phyloP scores from a whole-genome alignment of 2,113 vertebrate species.

The Clinocottus analis region DNA sequence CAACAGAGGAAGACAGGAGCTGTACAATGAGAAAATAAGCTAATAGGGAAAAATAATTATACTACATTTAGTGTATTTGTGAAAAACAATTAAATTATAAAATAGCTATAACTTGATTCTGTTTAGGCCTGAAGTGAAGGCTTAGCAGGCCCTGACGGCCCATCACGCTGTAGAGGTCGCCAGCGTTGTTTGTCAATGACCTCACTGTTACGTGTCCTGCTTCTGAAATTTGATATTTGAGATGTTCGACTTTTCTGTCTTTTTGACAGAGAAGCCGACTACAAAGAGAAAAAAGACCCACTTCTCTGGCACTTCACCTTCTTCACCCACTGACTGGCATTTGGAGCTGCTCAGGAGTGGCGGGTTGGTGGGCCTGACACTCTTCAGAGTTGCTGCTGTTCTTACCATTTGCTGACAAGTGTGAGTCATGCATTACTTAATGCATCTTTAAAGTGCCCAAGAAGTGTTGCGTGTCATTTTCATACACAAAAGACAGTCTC shows the following conservation, averaged over 20 bases:
- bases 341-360: background rate
- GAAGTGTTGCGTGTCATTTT: constrained; percentile 9
- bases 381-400: background rate
- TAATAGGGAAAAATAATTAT: too few relatives aligned
- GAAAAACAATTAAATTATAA: too few relatives aligned
- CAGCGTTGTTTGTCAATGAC: background rate
- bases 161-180: background rate
- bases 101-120: too few relatives aligned
- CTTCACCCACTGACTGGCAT: background rate
- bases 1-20: too few relatives aligned
- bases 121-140: too few relatives aligned
- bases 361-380: background rate
- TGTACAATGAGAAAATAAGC: too few relatives aligned
- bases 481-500: constrained; percentile 13
- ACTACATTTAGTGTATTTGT: too few relatives aligned
- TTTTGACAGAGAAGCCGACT: background rate
- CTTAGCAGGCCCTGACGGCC: too few relatives aligned
- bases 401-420: background rate
- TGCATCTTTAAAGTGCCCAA: constrained; percentile 22
- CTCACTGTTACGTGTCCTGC: background rate
- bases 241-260: background rate
- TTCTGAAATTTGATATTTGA: background rate
- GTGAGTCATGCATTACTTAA: background rate
- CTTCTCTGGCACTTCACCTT: too few relatives aligned
- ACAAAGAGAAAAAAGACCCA: background rate